Conservation (phyloP, 2,888 invertebrate genomes). For the Tenthredo livida region DNA sequence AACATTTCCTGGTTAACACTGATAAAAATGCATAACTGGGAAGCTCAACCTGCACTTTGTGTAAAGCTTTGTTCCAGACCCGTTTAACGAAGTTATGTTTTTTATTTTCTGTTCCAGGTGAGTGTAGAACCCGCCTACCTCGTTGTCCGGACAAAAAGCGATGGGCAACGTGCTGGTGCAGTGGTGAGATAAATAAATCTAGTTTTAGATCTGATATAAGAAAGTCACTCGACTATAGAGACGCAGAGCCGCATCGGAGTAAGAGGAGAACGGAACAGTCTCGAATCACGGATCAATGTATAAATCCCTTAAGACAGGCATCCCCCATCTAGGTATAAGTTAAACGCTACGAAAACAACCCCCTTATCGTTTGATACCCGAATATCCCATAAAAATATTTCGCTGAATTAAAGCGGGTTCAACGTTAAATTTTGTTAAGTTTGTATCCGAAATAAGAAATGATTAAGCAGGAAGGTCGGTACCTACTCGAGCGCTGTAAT, state of each 20-base stretch:
- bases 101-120: conserved; percentile 63
- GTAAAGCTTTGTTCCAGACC: not conserved
- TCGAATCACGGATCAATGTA: conserved; percentile 35
- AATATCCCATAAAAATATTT: not conserved
- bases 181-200: conserved; percentile 42
- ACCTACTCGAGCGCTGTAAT: not conserved
- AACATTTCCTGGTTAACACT: not conserved
- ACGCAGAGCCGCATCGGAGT: not conserved
- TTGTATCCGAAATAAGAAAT: not conserved
- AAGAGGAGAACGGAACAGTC: conserved; percentile 13
- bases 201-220: not conserved
- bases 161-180: not conserved
- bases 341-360: conserved; percentile 18
- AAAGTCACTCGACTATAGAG: not conserved
- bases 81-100: conserved; percentile 34
- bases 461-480: not conserved
- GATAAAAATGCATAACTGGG: not conserved
- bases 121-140: conserved; percentile 47
- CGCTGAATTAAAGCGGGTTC: not conserved
- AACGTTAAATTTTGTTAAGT: not conserved
- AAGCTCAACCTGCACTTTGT: not conserved
- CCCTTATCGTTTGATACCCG: conserved; percentile 29
- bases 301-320: conserved; percentile 38
- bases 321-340: conserved; percentile 16
- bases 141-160: not conserved